A percentile compares a stretch with the other conserved stretches of the same genome.
phyloP scores from a whole-genome alignment of 2,797 vertebrate genomes.

The Carcharodon carcharias region DNA sequence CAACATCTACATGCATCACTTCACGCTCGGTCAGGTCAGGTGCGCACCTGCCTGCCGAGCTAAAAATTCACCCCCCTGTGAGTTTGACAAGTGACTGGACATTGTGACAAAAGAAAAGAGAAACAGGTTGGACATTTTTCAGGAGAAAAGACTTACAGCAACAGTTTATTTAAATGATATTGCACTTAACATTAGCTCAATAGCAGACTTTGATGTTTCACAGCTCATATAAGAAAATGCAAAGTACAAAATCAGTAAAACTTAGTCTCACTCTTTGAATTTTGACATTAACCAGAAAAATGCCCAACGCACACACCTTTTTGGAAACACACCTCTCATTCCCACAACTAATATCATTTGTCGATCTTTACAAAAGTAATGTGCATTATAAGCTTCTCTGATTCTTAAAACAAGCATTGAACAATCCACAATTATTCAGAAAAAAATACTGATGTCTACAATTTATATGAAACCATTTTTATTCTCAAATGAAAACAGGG shows the following conservation, averaged over 20 bases:
- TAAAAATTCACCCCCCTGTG: conserved; percentile 38
- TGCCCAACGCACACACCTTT: background rate
- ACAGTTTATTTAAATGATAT: background rate
- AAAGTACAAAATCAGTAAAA: background rate
- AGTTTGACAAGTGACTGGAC: conserved; percentile 45
- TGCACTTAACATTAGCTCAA: background rate
- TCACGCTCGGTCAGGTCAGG: no score
- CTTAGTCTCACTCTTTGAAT: background rate
- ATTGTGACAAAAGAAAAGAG: background rate
- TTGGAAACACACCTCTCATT: background rate
- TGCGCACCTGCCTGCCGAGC: no score
- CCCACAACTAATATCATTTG: background rate
- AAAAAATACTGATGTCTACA: background rate
- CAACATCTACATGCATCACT: no score
- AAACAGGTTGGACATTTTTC: background rate
- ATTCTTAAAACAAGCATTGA: background rate
- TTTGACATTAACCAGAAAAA: background rate
- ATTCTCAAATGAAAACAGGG: background rate
- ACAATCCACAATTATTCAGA: background rate
- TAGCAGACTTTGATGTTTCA: background rate
- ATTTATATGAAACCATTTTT: background rate
- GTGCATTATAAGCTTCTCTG: no score
- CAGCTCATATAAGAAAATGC: background rate
- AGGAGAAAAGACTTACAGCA: background rate
- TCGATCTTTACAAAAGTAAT: background rate